Evolutionary conservation across 1,140 invertebrate genomes (phyloP), one percentile per base, ranked within the genome.

Genomic region (Eumeta japonica): DNA sequence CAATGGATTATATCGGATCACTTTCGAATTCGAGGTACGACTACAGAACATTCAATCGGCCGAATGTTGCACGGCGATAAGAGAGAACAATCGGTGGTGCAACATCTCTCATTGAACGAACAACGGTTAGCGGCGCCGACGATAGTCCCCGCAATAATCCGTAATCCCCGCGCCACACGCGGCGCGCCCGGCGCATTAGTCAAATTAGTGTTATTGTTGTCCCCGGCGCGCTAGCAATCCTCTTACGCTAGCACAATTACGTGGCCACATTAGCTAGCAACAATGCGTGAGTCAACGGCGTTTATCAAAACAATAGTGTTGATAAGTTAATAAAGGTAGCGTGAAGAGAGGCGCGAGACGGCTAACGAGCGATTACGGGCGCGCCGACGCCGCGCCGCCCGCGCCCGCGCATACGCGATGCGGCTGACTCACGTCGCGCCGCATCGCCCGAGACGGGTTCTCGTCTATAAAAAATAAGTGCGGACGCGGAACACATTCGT

Each of bases 251-350:
- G 46, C 53, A 62, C 68, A 62, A 73, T 73, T 70, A 70, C 62
- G 53, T 55, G 42, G 47, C 39, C 43, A 55, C 47, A 58, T 62
- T 58, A 55, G 57, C 55, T 46, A 48, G 39, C 44, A 71, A 65
- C 68, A 68, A 68, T 53, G 56, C 52, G 62, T 74, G 68, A 74
- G 53, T 74, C 68, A 74, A 48, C 66, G 49, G 57, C 58, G 63
- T 65, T 66, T 73, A 73, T 73, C 62, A 73, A 73, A 71, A 73
- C 68, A 73, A 73, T 73, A 62, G 62, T 63, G 65, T 65, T 68
- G 65, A 73, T 73, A 73, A 73, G 62, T 70, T 73, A 66, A 73
- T 73, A 66, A 65, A 65, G 17, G n/a, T 5, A 5, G 13, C 28
- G 28, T 13, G 28, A 30, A 14, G 54, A 50, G 46, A 61, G 55